Evolutionary conservation across 64 coral and sea anemone genomes (phyloP), one percentile per base, ranked within the genome.

Genomic region (Montipora capricornis): DNA sequence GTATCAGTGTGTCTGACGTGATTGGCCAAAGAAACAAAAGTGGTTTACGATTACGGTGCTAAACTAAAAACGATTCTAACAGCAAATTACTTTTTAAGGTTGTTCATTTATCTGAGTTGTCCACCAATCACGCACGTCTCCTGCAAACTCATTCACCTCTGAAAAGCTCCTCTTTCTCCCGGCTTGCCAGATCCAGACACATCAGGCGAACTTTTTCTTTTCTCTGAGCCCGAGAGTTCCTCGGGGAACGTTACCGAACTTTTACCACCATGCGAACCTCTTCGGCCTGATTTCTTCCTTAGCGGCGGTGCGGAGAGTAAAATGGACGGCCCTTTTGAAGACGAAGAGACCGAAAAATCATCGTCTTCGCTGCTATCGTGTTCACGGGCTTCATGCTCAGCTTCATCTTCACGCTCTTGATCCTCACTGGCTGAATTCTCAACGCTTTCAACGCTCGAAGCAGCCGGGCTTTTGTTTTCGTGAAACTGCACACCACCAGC

Each of bases 351-450:
- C 24, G 66, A 67, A 20, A 86, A 50, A 71, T 86, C 82, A 5
- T 86, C 82, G 47, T 86, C 82, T 49, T 86, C 82, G 13, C 82
- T 86, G 60, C 82, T 86, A 6, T 86, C 81, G 81, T 68, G 59
- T 47, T 84, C 82, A 73, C 82, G 82, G 10, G 16, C 24, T 17
- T 93, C 91, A 22, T 81, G 91, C 74, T 93, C 91, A 8, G 58
- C 51, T 49, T 93, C 91, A 17, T 20, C 52, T 15, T 93, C 92
- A 9, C 79, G 89, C 3, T 91, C 89, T 10, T 24, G 90, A 29
- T 84, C 67, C 50, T 92, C 90, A 85, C 75, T 82, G 73, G 81
- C 90, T 64, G 90, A 92, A 64, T 93, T 77, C 14, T 87, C 92
- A 20, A 44, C 19, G 46, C 77, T 57, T 20, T 78, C 92, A 1